Evolutionary conservation across 2,888 invertebrate genomes (phyloP), one percentile per base, ranked within the genome.

Genomic region (Epistrophe grossulariae): DNA sequence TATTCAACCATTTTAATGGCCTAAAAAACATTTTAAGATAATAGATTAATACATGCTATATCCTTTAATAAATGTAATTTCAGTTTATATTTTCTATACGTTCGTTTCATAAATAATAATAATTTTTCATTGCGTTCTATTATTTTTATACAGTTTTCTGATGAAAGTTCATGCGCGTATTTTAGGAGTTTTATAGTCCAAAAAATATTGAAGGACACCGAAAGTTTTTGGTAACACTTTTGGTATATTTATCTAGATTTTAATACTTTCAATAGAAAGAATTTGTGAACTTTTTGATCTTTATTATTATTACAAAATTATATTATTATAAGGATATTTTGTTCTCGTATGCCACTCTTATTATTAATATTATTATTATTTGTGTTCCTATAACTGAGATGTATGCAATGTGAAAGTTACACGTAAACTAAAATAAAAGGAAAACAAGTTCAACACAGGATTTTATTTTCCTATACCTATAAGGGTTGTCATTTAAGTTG

Each of bases 341-440:
- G 1, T 24, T 35, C 19, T 35, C 40, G 38, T 60, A 35, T 48
- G 2, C 35, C 31, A 11, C 19, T 11, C 0, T 31, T 35, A 7
- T 31, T 1, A 17, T 17, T 3, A 45, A 15, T 15, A n/a, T 15
- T 13, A 45, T 35, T 24, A 24, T 24, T 24, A 24, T 24, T 24
- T 24, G 5, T 50, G 52, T 70, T 52, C 15, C 55, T 28, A 4
- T 2, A n/a, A 8, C 1, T n/a, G 38, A 28, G 24, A 45, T 64
- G 13, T 43, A 55, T 48, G 11, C 62, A 79, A 73, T 57, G 19
- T 50, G 66, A 40, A 73, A 66, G 55, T 31, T 68, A n/a, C 57
- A 79, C 48, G 55, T 66, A 52, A 73, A 79, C 79, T 79, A 40
- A n/a, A 79, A 62, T n/a, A 57, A 35, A 71, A 15, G 35, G 35